Evolutionary conservation across 2,113 vertebrate genomes (phyloP).

Genomic region (Chloebia gouldiae): DNA sequence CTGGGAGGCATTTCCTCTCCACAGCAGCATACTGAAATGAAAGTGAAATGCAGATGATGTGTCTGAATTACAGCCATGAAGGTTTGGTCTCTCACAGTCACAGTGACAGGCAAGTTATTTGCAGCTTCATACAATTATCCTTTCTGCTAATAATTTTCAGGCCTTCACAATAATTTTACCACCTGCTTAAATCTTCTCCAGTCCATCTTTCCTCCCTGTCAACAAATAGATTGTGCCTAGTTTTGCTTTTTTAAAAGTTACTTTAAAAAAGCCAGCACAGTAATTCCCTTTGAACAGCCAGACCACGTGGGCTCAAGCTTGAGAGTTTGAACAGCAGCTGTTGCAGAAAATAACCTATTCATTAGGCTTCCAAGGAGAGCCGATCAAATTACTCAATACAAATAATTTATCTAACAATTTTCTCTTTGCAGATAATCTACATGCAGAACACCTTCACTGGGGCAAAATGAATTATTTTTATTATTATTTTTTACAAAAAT

Average conservation of each 20-base stretch:
- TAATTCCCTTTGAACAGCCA: constrained; percentile 26
- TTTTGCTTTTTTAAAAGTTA: background rate
- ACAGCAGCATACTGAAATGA: rapidly evolving
- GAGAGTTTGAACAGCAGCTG: constrained; percentile 51
- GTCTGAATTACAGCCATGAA: background rate
- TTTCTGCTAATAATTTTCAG: background rate
- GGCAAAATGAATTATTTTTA: background rate
- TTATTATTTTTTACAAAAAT: background rate
- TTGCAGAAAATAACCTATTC: constrained; percentile 47
- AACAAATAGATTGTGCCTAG: background rate
- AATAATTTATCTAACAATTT: constrained; percentile 53
- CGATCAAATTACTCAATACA: constrained; percentile 54
- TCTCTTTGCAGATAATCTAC: background rate
- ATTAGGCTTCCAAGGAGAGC: constrained; percentile 39
- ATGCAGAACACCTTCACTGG: background rate
- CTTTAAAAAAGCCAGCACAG: background rate
- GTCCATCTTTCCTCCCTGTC: background rate
- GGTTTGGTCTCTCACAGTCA: background rate
- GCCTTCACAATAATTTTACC: background rate
- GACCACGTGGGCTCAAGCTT: background rate
- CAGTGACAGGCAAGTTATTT: background rate
- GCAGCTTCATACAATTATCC: background rate
- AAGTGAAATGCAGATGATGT: background rate
- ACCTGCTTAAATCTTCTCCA: background rate
- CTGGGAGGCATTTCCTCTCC: background rate